Conservation (phyloP, 2,888 invertebrate genomes). For the Diloba caeruleocephala region DNA sequence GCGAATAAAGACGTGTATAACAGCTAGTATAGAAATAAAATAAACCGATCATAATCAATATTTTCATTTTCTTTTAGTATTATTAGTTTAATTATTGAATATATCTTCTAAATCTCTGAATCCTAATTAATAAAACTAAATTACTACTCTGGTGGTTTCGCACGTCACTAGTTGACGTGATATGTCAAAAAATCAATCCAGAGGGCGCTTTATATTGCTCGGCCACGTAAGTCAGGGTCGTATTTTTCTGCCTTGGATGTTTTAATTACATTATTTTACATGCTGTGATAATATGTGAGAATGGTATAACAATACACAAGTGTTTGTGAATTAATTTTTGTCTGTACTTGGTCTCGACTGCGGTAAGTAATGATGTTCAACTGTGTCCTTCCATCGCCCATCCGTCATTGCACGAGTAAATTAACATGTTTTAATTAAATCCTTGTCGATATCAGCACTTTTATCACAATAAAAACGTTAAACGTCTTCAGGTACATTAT, state of each 20-base stretch:
- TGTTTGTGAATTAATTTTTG: conserved; percentile 72
- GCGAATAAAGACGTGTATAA: too few species aligned
- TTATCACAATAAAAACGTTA: conserved; percentile 73
- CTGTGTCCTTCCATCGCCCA: conserved; percentile 64
- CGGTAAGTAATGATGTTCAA: conserved; percentile 69
- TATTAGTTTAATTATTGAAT: too few species aligned
- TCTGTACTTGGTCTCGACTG: conserved; percentile 65
- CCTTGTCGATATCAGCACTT: conserved; percentile 67
- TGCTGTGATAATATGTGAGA: conserved; percentile 79
- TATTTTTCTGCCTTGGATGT: conserved; percentile 82
- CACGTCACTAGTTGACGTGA: conserved; percentile 66
- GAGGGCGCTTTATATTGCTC: conserved; percentile 86
- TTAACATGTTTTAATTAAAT: conserved; percentile 83
- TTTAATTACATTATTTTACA: conserved; percentile 76
- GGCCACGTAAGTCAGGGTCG: conserved; percentile 89
- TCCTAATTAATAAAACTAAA: too few species aligned
- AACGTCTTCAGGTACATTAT: conserved; percentile 28
- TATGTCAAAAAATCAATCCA: conserved; percentile 82
- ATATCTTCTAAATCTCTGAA: too few species aligned
- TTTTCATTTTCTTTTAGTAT: too few species aligned
- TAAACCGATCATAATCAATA: too few species aligned
- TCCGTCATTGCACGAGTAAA: conserved; percentile 81
- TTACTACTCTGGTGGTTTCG: too few species aligned
- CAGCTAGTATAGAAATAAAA: too few species aligned
- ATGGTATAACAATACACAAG: conserved; percentile 76